Evolutionary conservation across 64 coral and sea anemone genomes (phyloP).

Genomic region (Anthopleura sola): DNA sequence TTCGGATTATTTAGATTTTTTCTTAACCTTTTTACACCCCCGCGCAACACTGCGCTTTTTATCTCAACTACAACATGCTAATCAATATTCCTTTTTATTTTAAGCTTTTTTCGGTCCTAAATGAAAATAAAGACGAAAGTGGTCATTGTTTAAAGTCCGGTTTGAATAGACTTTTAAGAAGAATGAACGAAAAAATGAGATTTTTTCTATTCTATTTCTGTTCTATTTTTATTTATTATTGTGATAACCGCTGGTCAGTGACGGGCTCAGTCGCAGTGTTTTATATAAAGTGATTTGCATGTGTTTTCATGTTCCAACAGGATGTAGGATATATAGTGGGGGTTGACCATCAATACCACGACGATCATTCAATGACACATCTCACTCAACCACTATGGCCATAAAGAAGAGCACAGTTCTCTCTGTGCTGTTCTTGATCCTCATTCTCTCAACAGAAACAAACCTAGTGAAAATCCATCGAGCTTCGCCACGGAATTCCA

Average conservation of each 20-base stretch:
- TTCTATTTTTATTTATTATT: not conserved
- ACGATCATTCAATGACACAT: not conserved
- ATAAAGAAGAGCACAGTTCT: conserved; percentile 31
- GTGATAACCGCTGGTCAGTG: conserved; percentile 6
- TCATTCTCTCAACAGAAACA: conserved; percentile 51
- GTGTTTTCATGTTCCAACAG: conserved; percentile 14
- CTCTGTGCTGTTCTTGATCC: conserved; percentile 39
- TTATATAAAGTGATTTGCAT: not conserved
- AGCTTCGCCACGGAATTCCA: conserved; percentile 45
- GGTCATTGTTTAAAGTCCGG: no score
- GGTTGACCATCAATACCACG: not conserved
- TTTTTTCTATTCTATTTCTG: not conserved
- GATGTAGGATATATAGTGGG: not conserved
- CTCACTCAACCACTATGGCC: not conserved
- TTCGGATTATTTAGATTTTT: no score
- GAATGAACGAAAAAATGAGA: not conserved
- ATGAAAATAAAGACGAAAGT: not conserved
- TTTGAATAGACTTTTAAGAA: no score
- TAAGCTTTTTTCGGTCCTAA: not conserved
- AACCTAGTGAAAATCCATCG: conserved; percentile 83
- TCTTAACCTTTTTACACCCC: no score
- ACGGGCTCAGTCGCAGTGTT: not conserved
- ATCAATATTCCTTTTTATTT: not conserved
- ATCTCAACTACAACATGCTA: no score
- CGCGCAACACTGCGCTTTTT: no score